Evolutionary conservation across 2,888 invertebrate genomes (phyloP), one percentile per base, ranked within the genome.

Genomic region (Oscheius sp.): DNA sequence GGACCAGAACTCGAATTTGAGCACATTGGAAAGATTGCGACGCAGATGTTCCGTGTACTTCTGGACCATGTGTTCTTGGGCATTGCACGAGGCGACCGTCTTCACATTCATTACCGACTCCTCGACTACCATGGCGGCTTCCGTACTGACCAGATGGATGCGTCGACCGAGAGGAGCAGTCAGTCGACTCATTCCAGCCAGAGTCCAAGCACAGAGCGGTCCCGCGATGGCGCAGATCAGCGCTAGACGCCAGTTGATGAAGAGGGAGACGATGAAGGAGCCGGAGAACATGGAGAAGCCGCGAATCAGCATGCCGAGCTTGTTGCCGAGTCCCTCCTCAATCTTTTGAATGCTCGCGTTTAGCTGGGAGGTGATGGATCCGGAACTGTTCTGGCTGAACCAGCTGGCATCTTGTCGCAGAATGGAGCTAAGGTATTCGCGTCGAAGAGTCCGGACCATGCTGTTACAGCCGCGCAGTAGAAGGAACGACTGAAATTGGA

Each of bases 51-150:
- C 47, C 13, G 62, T 29, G 35, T 73, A 73, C 50, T 73, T 73
- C 57, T 76, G 55, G 42, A 81, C 76, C 79, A 84, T 80, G 50
- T 77, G 74, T 5, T 76, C 42, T 50, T 84, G 82, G 11, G 77
- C 83, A 70, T 84, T 84, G 42, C 79, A 82, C 2, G 81, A 74
- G 50, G 80, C 79, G 32, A 84, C 79, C 9, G 83, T 84, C 68
- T 78, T 62, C 35, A 82, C 79, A 51, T 82, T 79, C 62, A 80
- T 73, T 33, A 80, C 76, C 10, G 78, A 70, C 71, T 82, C 82
- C 63, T 82, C 82, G 33, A 78, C 75, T 1, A 79, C 73, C 33
- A 76, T 63, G 55, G 76, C 74, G 32, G 79, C 78, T 53, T 79
- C 75, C 0, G 74, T 66, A 29, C 71, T 74, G 10, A 75, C 53